Percentiles rank a stretch among this genome's conserved stretches.
Conservation (phyloP, 2,797 vertebrate genomes). For the Gobionotothen gibberifrons region DNA sequence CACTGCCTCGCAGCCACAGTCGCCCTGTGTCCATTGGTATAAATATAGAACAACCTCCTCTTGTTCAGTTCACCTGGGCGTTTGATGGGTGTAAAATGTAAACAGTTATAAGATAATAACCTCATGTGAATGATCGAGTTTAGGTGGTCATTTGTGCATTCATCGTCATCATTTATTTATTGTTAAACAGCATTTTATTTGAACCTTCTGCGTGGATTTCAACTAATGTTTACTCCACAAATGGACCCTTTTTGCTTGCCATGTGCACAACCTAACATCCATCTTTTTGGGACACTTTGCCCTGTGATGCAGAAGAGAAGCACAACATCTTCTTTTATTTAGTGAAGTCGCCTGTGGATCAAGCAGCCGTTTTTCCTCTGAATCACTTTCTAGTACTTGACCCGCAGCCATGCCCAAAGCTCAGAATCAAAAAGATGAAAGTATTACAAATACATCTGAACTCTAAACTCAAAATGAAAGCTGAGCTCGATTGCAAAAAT, state of each 20-base stretch:
- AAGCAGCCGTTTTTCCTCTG: constrained; percentile 33
- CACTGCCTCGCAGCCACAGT: too few relatives aligned
- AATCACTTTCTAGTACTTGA: constrained; percentile 41
- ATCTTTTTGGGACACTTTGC: constrained; percentile 6
- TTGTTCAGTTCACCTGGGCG: background rate
- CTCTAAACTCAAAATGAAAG: constrained; percentile 42
- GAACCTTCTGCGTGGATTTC: background rate
- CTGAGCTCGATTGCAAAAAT: constrained; percentile 38
- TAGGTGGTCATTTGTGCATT: background rate
- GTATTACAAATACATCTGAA: constrained; percentile 53
- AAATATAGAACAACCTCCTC: constrained; percentile 34
- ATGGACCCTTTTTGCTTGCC: constrained; percentile 10
- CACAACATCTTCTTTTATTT: constrained; percentile 29
- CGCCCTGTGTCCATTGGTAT: constrained; percentile 46
- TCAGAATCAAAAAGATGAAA: constrained; percentile 38
- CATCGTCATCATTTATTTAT: constrained; percentile 13
- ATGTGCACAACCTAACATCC: constrained; percentile 8
- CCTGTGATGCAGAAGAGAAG: constrained; percentile 32
- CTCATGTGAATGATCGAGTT: constrained; percentile 1
- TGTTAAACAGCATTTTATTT: constrained; percentile 22
- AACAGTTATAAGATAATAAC: background rate
- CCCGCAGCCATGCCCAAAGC: constrained; percentile 26
- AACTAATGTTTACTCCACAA: constrained; percentile 10
- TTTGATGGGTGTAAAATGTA: constrained; percentile 36
- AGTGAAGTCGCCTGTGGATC: constrained; percentile 35